phyloP scores from a whole-genome alignment of 2,888 invertebrate species.

The Netelia fuscicornis region DNA sequence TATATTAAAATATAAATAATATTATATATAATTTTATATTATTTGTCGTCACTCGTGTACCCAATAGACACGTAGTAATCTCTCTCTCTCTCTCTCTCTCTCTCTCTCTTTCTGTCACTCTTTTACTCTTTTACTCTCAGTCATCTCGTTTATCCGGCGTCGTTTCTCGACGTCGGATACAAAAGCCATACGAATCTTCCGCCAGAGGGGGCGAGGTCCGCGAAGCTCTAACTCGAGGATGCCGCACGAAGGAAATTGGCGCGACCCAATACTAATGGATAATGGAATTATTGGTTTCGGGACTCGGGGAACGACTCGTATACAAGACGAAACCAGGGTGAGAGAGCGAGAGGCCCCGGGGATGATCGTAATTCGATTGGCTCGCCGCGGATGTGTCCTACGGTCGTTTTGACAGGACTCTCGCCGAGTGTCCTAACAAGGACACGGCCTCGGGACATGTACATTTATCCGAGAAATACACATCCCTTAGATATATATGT shows the following conservation, averaged over 20 bases:
- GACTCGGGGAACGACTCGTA: slow-evolving; percentile 72
- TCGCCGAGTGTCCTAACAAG: slow-evolving; percentile 83
- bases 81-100: slow-evolving; percentile 36
- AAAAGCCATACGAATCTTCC: slow-evolving; percentile 23
- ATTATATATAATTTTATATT: no score
- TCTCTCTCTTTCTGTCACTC: slow-evolving; percentile 24
- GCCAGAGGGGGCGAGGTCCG: slow-evolving; percentile 57
- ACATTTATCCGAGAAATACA: slow-evolving; percentile 64
- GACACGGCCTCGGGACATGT: slow-evolving; percentile 81
- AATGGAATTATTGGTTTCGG: slow-evolving; percentile 85
- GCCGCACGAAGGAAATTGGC: slow-evolving; percentile 80
- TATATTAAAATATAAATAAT: no score
- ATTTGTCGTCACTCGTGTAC: slow-evolving; percentile 9
- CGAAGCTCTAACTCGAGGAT: slow-evolving; percentile 12
- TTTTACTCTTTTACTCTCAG: no score
- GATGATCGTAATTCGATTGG: slow-evolving; percentile 85
- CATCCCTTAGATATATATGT: slow-evolving; percentile 5
- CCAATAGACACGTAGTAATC: slow-evolving; percentile 18
- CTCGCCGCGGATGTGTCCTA: slow-evolving; percentile 82
- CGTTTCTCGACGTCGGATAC: slow-evolving; percentile 34
- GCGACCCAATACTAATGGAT: slow-evolving; percentile 85
- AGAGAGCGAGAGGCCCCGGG: slow-evolving; percentile 78
- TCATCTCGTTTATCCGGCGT: slow-evolving; percentile 27
- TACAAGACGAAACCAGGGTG: neutral
- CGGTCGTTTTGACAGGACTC: slow-evolving; percentile 85